Evolutionary conservation across 1,140 invertebrate species (phyloP).

Genomic region (Heliconius hermathena): DNA sequence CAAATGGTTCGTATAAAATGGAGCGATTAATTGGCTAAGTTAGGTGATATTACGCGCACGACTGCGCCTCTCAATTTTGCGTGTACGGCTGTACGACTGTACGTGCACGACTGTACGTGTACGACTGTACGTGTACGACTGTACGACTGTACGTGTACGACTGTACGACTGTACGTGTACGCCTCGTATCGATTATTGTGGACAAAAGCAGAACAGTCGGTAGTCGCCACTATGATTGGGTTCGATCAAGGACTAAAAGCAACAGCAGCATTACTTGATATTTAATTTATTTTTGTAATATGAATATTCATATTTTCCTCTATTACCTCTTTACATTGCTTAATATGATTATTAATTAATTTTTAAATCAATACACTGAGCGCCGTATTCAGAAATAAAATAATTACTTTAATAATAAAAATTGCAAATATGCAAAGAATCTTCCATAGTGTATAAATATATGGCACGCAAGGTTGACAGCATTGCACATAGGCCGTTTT

Average conservation of each 20-base stretch:
- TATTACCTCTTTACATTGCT: not conserved
- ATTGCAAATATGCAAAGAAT: constrained; percentile 21
- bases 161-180: not conserved
- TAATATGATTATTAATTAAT: not conserved
- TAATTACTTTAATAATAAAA: not conserved
- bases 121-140: not conserved
- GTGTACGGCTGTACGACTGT: not conserved
- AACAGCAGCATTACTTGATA: constrained; percentile 28
- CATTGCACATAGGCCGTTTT: constrained; percentile 35
- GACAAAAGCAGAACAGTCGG: constrained; percentile 27
- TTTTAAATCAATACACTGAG: not conserved
- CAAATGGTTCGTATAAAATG: constrained; percentile 27
- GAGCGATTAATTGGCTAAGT: constrained; percentile 27
- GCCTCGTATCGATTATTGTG: constrained; percentile 27
- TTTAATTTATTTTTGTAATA: constrained; percentile 26
- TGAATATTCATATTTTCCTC: not conserved
- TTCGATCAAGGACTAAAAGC: constrained; percentile 35
- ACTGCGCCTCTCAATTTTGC: constrained; percentile 21
- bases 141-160: no score
- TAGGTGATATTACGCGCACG: constrained; percentile 29
- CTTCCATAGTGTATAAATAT: not conserved
- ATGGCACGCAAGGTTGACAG: constrained; percentile 38
- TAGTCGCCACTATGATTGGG: constrained; percentile 36
- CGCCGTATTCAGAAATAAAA: not conserved
- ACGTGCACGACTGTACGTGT: no score